Evolutionary conservation across 2,113 vertebrate species (phyloP).

Genomic region (Spheniscus mendiculus): DNA sequence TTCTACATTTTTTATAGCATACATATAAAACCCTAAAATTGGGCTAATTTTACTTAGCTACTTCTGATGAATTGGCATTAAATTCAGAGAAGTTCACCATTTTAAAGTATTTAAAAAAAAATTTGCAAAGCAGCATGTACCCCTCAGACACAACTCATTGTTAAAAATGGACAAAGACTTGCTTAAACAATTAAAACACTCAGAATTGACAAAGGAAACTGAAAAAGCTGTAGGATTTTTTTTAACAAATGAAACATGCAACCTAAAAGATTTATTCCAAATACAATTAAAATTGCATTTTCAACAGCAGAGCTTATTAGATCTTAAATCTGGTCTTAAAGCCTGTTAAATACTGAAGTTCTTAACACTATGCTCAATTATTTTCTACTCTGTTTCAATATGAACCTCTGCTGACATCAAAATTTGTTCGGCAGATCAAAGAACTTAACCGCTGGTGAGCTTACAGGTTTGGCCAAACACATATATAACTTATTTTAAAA

Average conservation of each 20-base stretch:
- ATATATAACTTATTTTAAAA: not conserved
- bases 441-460: not conserved
- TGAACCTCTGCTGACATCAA: not conserved
- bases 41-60: not conserved
- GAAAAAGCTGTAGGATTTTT: not conserved
- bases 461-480: not conserved
- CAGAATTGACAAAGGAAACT: not conserved
- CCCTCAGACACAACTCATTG: not conserved
- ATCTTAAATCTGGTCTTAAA: not conserved
- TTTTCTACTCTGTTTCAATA: not conserved
- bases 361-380: not conserved
- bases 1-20: not conserved
- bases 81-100: not conserved
- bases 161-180: not conserved
- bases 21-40: not conserved
- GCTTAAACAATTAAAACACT: not conserved
- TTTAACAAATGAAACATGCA: not conserved
- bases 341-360: not conserved
- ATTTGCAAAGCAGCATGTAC: not conserved
- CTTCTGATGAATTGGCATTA: not conserved
- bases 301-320: not conserved
- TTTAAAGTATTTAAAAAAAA: not conserved
- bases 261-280: not conserved
- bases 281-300: not conserved
- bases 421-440: not conserved